A percentile compares a stretch with the other conserved stretches of the same genome.
These are phyloP conservation scores for Butorides virescens DNA, from an alignment of 2,113 vertebrate genomes.

Conservation along the genomic window DNA sequence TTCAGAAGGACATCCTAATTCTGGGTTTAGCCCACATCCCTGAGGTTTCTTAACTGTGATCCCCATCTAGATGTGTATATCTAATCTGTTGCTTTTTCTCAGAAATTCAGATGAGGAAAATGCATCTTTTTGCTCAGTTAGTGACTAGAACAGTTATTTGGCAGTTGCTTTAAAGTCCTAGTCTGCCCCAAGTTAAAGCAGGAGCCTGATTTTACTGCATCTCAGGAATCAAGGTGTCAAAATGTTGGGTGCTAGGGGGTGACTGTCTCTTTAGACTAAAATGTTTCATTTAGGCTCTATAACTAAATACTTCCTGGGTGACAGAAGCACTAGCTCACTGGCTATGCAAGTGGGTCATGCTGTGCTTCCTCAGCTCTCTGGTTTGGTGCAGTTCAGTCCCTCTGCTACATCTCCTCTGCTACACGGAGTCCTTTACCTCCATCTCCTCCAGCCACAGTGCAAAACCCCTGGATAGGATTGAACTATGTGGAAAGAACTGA, in stretches of 20 bases:
- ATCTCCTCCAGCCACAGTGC: neutral
- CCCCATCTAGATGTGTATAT: neutral
- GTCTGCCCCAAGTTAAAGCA: neutral
- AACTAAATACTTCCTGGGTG: neutral
- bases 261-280: neutral
- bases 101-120: neutral
- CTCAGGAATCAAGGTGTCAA: neutral
- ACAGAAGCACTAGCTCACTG: neutral
- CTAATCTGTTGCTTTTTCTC: neutral
- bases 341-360: neutral
- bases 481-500: neutral
- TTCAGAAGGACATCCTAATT: neutral
- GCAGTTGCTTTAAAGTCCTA: neutral
- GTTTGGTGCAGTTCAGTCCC: neutral
- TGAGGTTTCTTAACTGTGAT: neutral
- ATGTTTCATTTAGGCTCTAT: neutral
- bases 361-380: neutral
- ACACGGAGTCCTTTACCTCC: neutral
- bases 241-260: neutral
- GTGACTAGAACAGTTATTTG: neutral
- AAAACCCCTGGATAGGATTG: neutral
- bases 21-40: neutral
- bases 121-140: neutral
- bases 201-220: neutral
- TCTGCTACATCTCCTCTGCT: neutral